These are phyloP conservation scores for Microplitis deprimator DNA, from an alignment of 2,888 invertebrate species.

Conservation along the genomic window DNA sequence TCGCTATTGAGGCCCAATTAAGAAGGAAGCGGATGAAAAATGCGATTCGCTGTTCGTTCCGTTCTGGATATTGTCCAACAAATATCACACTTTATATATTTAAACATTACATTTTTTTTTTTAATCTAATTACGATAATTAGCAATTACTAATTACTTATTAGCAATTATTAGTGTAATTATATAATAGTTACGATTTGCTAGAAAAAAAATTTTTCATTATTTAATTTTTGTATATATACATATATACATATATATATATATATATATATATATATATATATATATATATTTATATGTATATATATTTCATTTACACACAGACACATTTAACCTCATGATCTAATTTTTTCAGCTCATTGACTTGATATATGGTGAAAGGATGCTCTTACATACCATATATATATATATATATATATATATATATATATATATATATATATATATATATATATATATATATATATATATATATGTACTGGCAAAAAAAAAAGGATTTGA, in stretches of 20 bases:
- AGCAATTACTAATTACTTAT: too few relatives aligned
- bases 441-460: too few relatives aligned
- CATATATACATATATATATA: too few relatives aligned
- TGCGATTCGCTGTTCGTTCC: conserved; percentile 62
- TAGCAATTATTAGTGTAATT: too few relatives aligned
- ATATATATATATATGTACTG: too few relatives aligned
- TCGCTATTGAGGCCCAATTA: conserved; percentile 42
- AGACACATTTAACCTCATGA: neutral
- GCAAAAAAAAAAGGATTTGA: too few relatives aligned
- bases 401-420: neutral
- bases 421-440: too few relatives aligned
- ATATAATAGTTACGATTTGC: neutral
- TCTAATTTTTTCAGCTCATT: neutral
- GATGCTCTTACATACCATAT: neutral
- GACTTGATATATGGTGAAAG: neutral
- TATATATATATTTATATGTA: too few relatives aligned
- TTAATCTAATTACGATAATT: neutral
- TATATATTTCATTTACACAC: neutral
- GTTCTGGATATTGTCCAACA: conserved; percentile 62
- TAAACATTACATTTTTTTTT: neutral
- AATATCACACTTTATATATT: conserved; percentile 16
- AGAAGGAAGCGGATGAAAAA: conserved; percentile 55
- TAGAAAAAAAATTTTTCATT: neutral
- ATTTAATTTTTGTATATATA: too few relatives aligned
- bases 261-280: neutral